Evolutionary conservation across 2,113 vertebrate species (phyloP), one percentile per base, ranked within the genome.

Genomic region (Ctenomys sociabilis): DNA sequence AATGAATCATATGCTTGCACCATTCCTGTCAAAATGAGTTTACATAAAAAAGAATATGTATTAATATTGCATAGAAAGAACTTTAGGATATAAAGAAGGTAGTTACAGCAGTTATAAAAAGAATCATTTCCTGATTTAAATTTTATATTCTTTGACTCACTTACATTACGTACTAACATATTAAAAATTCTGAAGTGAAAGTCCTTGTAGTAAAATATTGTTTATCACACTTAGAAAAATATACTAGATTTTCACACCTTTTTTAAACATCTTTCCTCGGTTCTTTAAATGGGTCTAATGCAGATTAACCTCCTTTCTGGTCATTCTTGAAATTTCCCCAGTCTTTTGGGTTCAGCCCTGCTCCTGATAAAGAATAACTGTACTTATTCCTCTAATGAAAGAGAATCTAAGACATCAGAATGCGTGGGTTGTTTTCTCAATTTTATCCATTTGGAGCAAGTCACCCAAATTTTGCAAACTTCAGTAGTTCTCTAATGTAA

Each of bases 51-150:
- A 85, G 43, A 92, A 77, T 32, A n/a, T 40, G 59, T 82, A 93
- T 97, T 95, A 85, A 81, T 96, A 96, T 93, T 92, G 57, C 64
- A 92, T 88, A 89, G 66, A 83, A 10, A 19, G 59, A 49, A 2
- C 0, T 97, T 96, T 70, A 91, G 84, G 80, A 96, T 95, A 92
- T 72, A 95, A 77, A 92, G 88, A 73, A 73, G 91, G 7, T 32
- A 37, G 21, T 70, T 96, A 82, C 11, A 84, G 61, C 94, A 91
- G 87, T 96, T 92, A 77, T 88, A 6, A 88, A 96, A 94, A 96
- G 87, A 95, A 96, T 88, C 86, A 83, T 52, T 95, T 95, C 93
- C 63, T 93, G 52, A 95, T 66, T 85, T 73, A 80, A 95, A 91
- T 86, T 90, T 95, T 91, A 78, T 87, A n/a, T 83, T 92, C 52